Percentiles rank a stretch among this genome's conserved stretches.
These are phyloP conservation scores for Perca schrenkii DNA, from an alignment of 2,113 vertebrate genomes.

Conservation along the genomic window DNA sequence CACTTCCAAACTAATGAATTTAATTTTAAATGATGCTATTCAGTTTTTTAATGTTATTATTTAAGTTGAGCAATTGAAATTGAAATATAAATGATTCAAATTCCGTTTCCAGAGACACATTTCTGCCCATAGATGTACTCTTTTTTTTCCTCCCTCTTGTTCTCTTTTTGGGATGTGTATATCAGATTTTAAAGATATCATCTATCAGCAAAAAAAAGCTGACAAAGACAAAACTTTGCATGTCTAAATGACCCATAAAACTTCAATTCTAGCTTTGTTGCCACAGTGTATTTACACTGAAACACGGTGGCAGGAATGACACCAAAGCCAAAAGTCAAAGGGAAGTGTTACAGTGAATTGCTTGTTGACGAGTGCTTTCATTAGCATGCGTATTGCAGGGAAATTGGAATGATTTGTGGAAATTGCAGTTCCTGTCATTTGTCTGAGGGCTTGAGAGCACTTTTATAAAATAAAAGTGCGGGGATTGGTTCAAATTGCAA, in stretches of 20 bases:
- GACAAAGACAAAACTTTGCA: neutral
- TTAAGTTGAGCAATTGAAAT: too few species aligned
- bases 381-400: constrained; percentile 19
- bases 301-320: neutral
- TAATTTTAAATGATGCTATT: too few species aligned
- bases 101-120: too few species aligned
- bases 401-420: constrained; percentile 43
- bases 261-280: neutral
- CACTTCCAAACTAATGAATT: too few species aligned
- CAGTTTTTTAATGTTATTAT: too few species aligned
- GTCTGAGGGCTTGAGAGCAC: constrained; percentile 31
- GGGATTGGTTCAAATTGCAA: constrained; percentile 31
- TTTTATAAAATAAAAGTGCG: constrained; percentile 19
- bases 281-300: neutral
- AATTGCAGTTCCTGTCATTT: constrained; percentile 50
- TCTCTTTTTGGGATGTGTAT: too few species aligned
- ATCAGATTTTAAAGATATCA: neutral
- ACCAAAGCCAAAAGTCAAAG: constrained; percentile 21
- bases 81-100: too few species aligned
- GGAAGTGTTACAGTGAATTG: constrained; percentile 15
- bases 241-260: neutral
- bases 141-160: too few species aligned
- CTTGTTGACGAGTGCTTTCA: constrained; percentile 30
- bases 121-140: too few species aligned
- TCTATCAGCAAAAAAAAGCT: neutral